Conservation (phyloP, 92 coral and sea anemone species). For the Zoanthus sansibaricus region DNA sequence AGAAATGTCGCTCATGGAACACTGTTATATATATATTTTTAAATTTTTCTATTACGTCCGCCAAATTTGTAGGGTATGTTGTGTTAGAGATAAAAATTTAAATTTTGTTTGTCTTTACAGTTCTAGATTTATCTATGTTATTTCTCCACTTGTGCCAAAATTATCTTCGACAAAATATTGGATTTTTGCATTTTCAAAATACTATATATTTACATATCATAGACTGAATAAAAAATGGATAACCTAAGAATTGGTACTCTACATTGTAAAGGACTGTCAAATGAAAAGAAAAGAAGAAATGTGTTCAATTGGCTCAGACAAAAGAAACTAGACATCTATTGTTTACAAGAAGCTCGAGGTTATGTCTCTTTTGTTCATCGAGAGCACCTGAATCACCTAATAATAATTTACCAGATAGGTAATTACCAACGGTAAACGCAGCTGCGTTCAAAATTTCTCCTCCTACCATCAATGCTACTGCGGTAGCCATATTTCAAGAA, state of each 20-base stretch:
- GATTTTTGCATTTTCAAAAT: neutral
- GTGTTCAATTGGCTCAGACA: conserved; percentile 4
- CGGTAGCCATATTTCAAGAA: too few relatives aligned
- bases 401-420: too few relatives aligned
- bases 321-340: neutral
- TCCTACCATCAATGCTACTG: too few relatives aligned
- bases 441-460: too few relatives aligned
- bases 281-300: conserved; percentile 12
- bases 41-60: neutral
- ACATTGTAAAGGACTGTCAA: conserved; percentile 2
- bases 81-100: neutral
- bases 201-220: neutral
- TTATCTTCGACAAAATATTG: neutral
- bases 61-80: neutral
- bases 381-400: too few relatives aligned
- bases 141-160: conserved; percentile 10
- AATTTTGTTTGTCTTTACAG: neutral
- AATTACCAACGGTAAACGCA: too few relatives aligned
- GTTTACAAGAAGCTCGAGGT: neutral
- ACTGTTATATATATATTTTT: neutral
- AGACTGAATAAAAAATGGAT: neutral
- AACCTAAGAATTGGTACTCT: neutral
- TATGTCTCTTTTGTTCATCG: too few relatives aligned
- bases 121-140: neutral
- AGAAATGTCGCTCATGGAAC: neutral